Base-by-base conservation (phyloP, 2,888 invertebrate genomes). In the Deilephila porcellus region DNA sequence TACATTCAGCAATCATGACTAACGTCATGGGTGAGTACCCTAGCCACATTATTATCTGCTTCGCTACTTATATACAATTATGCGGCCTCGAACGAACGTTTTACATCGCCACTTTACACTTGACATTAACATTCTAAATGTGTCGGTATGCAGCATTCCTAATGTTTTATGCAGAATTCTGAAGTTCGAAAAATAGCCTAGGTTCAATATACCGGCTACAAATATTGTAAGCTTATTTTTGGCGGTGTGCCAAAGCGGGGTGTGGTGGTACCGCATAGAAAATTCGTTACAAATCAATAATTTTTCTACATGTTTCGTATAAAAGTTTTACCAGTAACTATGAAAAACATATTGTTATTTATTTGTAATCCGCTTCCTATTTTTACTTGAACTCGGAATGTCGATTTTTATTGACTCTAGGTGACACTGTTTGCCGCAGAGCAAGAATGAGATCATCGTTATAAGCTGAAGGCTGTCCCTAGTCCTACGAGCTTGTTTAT, bases 21-120 rank as follows among this genome's bases (percentile, higher is more conserved):
- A 92, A 93, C 86, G 80, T 93, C 78, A 86, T 94, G 86, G 94
- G 94, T 94, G 79, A 93, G 93, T 91, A 76, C 45, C 32, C 60
- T 14, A 19, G 19, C 29, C 45, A 62, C 25, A 73, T 60, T 70
- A 60, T 20, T 29, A 17, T 70, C 29, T 29, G 34, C 32, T 34
- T 62, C n/a, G 32, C 53, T 29, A 25, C n/a, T 53, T n/a, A 63
- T 56, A 32, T 17, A 45, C 20, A 60, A 8, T 71, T 60, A 60
- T 5, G 37, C 37, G 37, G 19, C 29, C 25, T 14, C 29, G 7
- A 8, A 59, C n/a, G 5, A 20, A 19, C 29, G 19, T 71, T 19
- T 52, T 56, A 32, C 17, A 32, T 32, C 32, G 29, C 32, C 29
- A 53, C 11, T 70, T 70, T 70, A 25, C 19, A 20, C 67, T n/a